These are phyloP conservation scores for Cecidostiba fungosa DNA, from an alignment of 2,888 invertebrate genomes.

Conservation along the genomic window DNA sequence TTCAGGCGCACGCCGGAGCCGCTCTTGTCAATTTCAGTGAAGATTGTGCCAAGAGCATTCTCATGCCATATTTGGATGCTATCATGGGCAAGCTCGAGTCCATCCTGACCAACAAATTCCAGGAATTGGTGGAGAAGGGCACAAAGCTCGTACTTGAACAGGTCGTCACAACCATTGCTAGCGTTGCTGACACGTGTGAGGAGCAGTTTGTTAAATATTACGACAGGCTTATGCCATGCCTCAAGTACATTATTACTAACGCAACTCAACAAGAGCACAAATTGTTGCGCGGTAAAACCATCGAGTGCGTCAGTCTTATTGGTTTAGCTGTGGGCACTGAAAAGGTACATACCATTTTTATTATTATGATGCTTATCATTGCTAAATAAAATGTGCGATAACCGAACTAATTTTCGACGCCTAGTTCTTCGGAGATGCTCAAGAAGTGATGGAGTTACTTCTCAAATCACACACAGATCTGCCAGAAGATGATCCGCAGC, in stretches of 20 bases:
- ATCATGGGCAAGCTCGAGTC: conserved; percentile 95
- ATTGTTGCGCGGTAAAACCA: conserved; percentile 97
- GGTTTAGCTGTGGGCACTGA: conserved; percentile 92
- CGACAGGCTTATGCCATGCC: conserved; percentile 93
- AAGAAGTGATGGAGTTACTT: conserved; percentile 97
- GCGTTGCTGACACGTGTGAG: conserved; percentile 98
- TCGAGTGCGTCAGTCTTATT: conserved; percentile 99
- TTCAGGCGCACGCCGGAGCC: conserved; percentile 92
- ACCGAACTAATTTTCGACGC: conserved; percentile 1
- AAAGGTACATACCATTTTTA: conserved; percentile 79
- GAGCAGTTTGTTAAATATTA: conserved; percentile 97
- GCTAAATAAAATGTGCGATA: not conserved
- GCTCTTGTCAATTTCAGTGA: conserved; percentile 99
- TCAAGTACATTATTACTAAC: conserved; percentile 98
- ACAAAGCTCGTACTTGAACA: conserved; percentile 98
- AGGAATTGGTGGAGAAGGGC: conserved; percentile 95
- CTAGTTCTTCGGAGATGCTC: conserved; percentile 94
- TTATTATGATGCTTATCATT: not conserved
- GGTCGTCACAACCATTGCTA: conserved; percentile 98
- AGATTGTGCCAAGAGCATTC: conserved; percentile 97
- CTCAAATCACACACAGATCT: conserved; percentile 94
- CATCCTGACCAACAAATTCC: conserved; percentile 95
- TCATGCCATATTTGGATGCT: conserved; percentile 93
- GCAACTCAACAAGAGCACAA: conserved; percentile 93
- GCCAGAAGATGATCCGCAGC: conserved; percentile 97